phyloP scores from a whole-genome alignment of 1,140 invertebrate genomes.

The Plectus sambesii region DNA sequence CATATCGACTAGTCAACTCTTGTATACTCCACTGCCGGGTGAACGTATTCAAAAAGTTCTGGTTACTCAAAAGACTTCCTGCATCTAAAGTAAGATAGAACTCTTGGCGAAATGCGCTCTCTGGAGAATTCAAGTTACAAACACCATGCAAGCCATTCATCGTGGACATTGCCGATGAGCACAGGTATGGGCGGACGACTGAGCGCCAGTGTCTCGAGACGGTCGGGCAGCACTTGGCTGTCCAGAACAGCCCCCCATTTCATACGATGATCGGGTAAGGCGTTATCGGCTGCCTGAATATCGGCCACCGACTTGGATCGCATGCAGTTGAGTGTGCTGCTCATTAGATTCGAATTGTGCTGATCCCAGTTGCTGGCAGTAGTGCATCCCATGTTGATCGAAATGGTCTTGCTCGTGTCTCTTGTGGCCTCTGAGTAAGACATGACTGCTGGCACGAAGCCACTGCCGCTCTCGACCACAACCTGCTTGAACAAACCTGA shows the following conservation, averaged over 20 bases:
- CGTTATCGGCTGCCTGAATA: too few relatives aligned
- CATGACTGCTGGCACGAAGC: constrained; percentile 9
- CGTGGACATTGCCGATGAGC: constrained; percentile 8
- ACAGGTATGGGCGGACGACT: too few relatives aligned
- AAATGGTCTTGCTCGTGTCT: constrained; percentile 5
- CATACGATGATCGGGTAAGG: background rate
- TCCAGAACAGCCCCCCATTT: constrained; percentile 13
- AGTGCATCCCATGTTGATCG: constrained; percentile 9
- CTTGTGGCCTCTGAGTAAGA: constrained; percentile 6
- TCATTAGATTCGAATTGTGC: constrained; percentile 1
- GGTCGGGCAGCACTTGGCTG: constrained; percentile 4
- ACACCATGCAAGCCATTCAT: constrained; percentile 9
- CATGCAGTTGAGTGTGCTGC: background rate
- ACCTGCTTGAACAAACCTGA: constrained; percentile 12
- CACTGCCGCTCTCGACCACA: constrained; percentile 9
- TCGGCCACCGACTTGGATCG: constrained; percentile 2
- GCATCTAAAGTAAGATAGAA: constrained; percentile 8
- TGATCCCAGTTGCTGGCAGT: constrained; percentile 7
- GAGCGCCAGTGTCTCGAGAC: background rate
- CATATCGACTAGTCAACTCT: constrained; percentile 9
- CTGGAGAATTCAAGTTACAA: too few relatives aligned
- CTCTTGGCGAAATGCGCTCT: background rate
- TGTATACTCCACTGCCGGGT: background rate
- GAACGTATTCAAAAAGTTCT: constrained; percentile 2
- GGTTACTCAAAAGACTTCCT: constrained; percentile 6